Evolutionary conservation across 2,113 vertebrate genomes (phyloP).

Genomic region (Pseudopodoces humilis): DNA sequence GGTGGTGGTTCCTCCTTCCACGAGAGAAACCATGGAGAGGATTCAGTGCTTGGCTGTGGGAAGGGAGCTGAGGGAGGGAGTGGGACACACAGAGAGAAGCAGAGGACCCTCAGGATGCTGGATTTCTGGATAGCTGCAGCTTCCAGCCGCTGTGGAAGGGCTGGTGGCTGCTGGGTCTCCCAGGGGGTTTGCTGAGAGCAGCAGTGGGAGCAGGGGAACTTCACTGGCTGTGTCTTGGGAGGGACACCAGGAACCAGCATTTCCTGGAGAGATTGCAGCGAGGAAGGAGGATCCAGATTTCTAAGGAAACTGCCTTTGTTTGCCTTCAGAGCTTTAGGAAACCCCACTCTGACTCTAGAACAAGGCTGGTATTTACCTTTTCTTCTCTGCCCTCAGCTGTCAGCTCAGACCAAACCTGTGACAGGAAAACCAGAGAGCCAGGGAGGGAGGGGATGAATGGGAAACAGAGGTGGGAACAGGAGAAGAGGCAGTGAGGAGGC

Average conservation of each 20-base stretch:
- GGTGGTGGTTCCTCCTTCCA: not conserved
- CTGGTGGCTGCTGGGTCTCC: not conserved
- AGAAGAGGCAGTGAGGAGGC: not conserved
- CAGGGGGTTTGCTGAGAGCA: not conserved
- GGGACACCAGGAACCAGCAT: not conserved
- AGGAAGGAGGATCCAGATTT: not conserved
- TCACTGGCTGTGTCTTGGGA: not conserved
- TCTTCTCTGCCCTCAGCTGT: not conserved
- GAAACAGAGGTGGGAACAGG: not conserved
- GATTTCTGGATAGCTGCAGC: not conserved
- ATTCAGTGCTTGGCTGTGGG: not conserved
- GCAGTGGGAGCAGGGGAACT: not conserved
- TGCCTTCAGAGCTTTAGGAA: not conserved
- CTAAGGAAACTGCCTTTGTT: not conserved
- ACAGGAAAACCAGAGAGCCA: not conserved
- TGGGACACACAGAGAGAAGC: not conserved
- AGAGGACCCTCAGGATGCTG: not conserved
- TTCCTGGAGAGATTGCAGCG: accelerated
- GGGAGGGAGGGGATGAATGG: not conserved
- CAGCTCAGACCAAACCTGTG: not conserved
- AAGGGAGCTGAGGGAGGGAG: not conserved
- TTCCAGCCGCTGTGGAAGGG: not conserved
- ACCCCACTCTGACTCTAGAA: not conserved
- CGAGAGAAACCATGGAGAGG: not conserved
- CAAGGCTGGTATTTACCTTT: not conserved